Conservation (phyloP, 2,797 vertebrate species). For the Brachyalestes nurse region DNA sequence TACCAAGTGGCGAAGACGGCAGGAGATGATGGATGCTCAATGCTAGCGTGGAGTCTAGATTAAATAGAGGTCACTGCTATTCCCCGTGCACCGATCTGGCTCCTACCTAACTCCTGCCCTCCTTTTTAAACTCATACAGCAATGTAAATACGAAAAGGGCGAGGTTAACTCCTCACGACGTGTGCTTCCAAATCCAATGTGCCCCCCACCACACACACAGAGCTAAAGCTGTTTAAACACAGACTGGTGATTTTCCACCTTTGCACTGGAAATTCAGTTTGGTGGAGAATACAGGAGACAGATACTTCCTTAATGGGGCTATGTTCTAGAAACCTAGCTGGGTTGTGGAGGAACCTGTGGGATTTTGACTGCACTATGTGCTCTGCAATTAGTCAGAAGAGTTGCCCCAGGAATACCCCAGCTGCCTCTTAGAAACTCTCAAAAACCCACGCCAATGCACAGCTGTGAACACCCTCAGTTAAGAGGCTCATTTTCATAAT, state of each 20-base stretch:
- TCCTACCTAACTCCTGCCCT: conserved; percentile 43
- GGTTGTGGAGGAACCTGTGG: conserved; percentile 41
- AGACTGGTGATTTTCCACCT: conserved; percentile 9
- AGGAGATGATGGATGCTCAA: conserved; percentile 56
- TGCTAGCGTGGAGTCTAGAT: conserved; percentile 43
- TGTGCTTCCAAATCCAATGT: conserved; percentile 8
- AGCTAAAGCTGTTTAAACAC: neutral
- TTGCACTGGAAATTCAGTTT: neutral
- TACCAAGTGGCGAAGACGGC: conserved; percentile 12
- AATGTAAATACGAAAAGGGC: conserved; percentile 39
- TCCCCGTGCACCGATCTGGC: conserved; percentile 13
- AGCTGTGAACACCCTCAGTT: conserved; percentile 50
- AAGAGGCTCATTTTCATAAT: conserved; percentile 49
- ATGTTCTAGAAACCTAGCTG: conserved; percentile 38
- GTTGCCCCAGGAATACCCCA: conserved; percentile 47
- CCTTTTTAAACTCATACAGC: conserved; percentile 45
- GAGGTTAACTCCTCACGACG: conserved; percentile 42
- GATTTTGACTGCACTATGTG: conserved; percentile 40
- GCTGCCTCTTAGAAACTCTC: conserved; percentile 35
- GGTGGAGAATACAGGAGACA: conserved; percentile 26
- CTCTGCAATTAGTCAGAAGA: conserved; percentile 55
- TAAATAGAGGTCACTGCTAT: conserved; percentile 47
- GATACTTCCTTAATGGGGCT: conserved; percentile 36
- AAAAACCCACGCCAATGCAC: conserved; percentile 46
- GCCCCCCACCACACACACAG: neutral